Conservation (phyloP, 2,797 vertebrate species). For the Catamblyrhynchus diadema region DNA sequence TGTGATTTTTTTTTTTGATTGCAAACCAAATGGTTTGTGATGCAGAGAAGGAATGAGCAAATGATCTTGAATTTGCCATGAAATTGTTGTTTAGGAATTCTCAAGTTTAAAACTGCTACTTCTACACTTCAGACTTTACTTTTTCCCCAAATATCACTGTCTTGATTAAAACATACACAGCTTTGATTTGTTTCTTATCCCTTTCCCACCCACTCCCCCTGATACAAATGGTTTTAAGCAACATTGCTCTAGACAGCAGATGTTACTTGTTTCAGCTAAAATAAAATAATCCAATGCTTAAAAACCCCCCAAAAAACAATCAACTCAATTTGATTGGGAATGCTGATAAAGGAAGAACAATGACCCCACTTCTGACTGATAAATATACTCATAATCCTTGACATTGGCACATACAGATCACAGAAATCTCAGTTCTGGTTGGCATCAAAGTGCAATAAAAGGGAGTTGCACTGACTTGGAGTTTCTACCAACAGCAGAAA, state of each 20-base stretch:
- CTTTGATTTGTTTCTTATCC: neutral
- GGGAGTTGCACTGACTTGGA: neutral
- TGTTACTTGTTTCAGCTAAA: neutral
- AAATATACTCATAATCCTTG: neutral
- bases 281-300: neutral
- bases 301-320: neutral
- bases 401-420: neutral
- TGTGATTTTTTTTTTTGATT: neutral
- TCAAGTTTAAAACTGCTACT: neutral
- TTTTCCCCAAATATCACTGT: fast-evolving
- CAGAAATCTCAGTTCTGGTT: neutral
- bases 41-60: neutral
- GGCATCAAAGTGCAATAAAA: neutral
- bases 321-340: neutral
- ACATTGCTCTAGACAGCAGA: neutral
- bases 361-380: neutral
- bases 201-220: neutral
- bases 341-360: neutral
- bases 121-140: neutral
- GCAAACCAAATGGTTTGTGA: neutral
- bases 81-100: neutral
- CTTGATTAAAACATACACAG: neutral
- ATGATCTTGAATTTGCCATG: neutral
- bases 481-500: conserved; percentile 32
- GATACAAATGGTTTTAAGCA: neutral